These are phyloP conservation scores for Delphinus delphis DNA, from an alignment of 2,113 vertebrate genomes.

Conservation along the genomic window DNA sequence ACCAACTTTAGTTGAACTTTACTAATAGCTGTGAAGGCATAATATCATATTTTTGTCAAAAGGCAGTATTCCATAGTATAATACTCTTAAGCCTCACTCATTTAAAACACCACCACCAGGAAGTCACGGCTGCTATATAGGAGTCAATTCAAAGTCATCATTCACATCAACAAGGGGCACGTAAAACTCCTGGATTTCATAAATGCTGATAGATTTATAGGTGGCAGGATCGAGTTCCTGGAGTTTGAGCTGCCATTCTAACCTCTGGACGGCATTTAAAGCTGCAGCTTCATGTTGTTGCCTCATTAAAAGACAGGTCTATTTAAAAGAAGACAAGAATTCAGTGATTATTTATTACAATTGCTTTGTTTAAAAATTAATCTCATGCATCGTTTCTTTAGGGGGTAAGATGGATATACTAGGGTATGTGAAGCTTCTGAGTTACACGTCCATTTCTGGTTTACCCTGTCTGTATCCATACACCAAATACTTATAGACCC, in stretches of 20 bases:
- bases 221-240: slow-evolving; percentile 98
- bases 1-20: slow-evolving; percentile 42
- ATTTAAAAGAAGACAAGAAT: slow-evolving; percentile 63
- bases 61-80: slow-evolving; percentile 73
- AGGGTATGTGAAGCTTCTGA: neutral
- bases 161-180: slow-evolving; percentile 99
- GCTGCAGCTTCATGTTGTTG: slow-evolving; percentile 99
- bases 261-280: slow-evolving; percentile 96
- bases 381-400: neutral
- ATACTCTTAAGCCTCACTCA: slow-evolving; percentile 38
- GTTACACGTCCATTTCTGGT: neutral
- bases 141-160: slow-evolving; percentile 98
- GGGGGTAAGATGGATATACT: neutral
- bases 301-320: slow-evolving; percentile 99
- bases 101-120: neutral
- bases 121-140: slow-evolving; percentile 89
- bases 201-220: slow-evolving; percentile 98
- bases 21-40: slow-evolving; percentile 71
- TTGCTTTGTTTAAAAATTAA: slow-evolving; percentile 6
- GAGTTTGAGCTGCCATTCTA: slow-evolving; percentile 99
- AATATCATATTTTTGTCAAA: slow-evolving; percentile 66
- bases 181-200: slow-evolving; percentile 98
- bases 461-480: neutral
- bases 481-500: neutral
- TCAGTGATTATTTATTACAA: slow-evolving; percentile 40